Base-by-base conservation (phyloP, 2,113 vertebrate species). In the Tupaia chinensis region DNA sequence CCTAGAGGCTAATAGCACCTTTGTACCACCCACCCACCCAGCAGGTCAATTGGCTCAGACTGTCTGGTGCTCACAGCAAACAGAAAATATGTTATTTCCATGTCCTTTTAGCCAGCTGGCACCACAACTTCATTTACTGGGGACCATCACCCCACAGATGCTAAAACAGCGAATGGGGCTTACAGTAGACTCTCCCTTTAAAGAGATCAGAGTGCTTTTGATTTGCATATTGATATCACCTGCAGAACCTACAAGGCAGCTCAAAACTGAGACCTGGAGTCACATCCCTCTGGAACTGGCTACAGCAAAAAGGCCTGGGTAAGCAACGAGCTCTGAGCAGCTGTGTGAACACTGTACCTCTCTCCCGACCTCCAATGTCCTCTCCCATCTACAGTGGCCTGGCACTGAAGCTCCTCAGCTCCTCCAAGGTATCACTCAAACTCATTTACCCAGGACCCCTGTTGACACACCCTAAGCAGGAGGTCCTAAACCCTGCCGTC, bases 11-110 rank as follows among this genome's bases (percentile, higher is more conserved):
- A 86, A 19, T 34, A 89, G 91, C 22, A 95, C 72, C 87, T 91
- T 54, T 94, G 84, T 22, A 91, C 81, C 15, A 86, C 80, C 61
- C 68, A 91, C 11, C 32, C 74, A 96, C 20, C 27, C 8, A 87
- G 44, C 53, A 88, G 88, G 69, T 93, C 86, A 86, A 12, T 32
- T 79, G 44, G 19, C 61, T 77, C 92, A 81, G 44, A 77, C 13
- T 83, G 77, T 80, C 74, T 73, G 80, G 82, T 95, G 58, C 53
- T 91, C 82, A 94, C 61, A 22, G 91, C 86, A 97, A 95, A 76
- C 10, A 94, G 66, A 76, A 63, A 94, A 76, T 7, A 63, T 27
- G 56, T 91, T 91, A 94, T 80, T 97, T 95, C 61, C 65, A 94
- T 63, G 63, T 76, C 69, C 69, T 89, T 94, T 94, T 60, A 91